A percentile compares a stretch with the other conserved stretches of the same genome.
phyloP scores from a whole-genome alignment of 2,888 invertebrate species.

The Melitaea athalia region DNA sequence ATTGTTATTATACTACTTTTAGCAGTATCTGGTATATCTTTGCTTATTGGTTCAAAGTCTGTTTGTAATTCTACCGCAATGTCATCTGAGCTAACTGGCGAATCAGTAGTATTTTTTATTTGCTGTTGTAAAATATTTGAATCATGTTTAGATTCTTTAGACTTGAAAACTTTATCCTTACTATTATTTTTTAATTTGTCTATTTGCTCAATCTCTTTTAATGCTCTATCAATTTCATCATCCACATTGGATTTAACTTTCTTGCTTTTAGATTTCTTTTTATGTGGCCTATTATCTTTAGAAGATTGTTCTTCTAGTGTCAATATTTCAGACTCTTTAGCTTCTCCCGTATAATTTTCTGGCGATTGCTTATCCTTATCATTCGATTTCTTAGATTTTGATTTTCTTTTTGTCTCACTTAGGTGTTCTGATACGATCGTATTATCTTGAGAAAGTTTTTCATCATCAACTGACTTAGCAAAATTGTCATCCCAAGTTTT shows the following conservation, averaged over 20 bases:
- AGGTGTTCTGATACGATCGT: background rate
- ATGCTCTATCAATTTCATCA: constrained; percentile 58
- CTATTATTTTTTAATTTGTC: constrained; percentile 54
- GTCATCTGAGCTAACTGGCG: background rate
- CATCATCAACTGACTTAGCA: background rate
- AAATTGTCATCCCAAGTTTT: background rate
- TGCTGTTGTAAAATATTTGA: background rate
- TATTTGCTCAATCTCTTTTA: constrained; percentile 56
- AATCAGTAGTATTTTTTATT: background rate
- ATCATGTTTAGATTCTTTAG: constrained; percentile 18
- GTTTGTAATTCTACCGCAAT: background rate
- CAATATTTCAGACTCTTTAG: constrained; percentile 7
- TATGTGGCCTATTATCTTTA: constrained; percentile 48
- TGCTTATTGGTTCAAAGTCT: background rate
- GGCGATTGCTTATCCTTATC: constrained; percentile 15
- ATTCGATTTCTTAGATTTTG: constrained; percentile 23
- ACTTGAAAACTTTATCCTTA: constrained; percentile 25
- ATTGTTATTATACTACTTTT: constrained; percentile 51
- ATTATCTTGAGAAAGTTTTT: background rate
- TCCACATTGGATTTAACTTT: constrained; percentile 54
- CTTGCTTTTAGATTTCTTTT: constrained; percentile 61
- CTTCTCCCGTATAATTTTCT: constrained; percentile 7
- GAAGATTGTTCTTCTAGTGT: constrained; percentile 43
- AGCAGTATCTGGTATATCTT: constrained; percentile 13
- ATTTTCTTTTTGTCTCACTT: constrained; percentile 19